Percentiles rank a stretch among this genome's conserved stretches.
Evolutionary conservation across 1,140 invertebrate species (phyloP).

Genomic region (Bombus sibiricus): DNA sequence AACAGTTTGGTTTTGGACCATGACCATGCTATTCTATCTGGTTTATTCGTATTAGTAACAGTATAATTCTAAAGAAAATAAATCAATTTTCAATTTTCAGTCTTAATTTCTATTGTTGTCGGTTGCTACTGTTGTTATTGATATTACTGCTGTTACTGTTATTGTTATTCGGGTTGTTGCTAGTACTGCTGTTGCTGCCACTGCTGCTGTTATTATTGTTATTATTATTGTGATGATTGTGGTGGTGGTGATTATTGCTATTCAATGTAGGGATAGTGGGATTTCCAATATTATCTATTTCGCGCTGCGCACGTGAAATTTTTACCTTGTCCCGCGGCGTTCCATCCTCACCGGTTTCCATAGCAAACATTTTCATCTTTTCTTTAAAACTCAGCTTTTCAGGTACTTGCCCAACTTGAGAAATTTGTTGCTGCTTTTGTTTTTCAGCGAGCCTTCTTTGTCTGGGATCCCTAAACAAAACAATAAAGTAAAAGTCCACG

Average conservation of each 20-base stretch:
- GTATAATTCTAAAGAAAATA: slow-evolving; percentile 13
- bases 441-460: slow-evolving; percentile 90
- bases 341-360: slow-evolving; percentile 93
- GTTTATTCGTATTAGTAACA: not conserved
- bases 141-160: slow-evolving; percentile 51
- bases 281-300: slow-evolving; percentile 90
- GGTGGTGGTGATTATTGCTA: slow-evolving; percentile 67
- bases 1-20: not conserved
- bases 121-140: slow-evolving; percentile 64
- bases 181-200: slow-evolving; percentile 27
- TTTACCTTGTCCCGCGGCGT: slow-evolving; percentile 96
- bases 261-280: slow-evolving; percentile 80
- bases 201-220: slow-evolving; percentile 34
- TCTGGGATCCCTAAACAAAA: slow-evolving; percentile 89
- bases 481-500: not conserved
- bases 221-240: slow-evolving; percentile 28
- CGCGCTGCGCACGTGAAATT: slow-evolving; percentile 95
- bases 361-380: slow-evolving; percentile 98
- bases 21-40: not conserved
- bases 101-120: slow-evolving; percentile 38
- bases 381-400: slow-evolving; percentile 96
- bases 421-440: slow-evolving; percentile 86
- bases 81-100: slow-evolving; percentile 27
- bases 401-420: slow-evolving; percentile 87
- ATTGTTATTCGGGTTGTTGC: slow-evolving; percentile 23